Conservation (phyloP, 2,888 invertebrate species). For the Sarcophaga subvicina region DNA sequence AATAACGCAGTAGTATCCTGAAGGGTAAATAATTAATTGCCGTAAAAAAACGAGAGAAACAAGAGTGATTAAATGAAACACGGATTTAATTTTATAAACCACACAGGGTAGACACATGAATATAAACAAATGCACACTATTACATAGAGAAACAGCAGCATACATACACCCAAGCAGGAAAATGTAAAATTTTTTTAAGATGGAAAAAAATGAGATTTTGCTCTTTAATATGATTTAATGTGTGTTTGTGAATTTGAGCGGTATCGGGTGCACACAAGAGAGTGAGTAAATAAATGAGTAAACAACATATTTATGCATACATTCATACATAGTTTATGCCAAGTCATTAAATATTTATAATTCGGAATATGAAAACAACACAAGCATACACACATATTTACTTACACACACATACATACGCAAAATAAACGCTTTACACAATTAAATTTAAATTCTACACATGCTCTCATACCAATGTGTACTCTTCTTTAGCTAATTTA, state of each 20-base stretch:
- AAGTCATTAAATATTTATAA: slow-evolving; percentile 68
- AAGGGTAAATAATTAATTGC: slow-evolving; percentile 56
- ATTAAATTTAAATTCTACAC: neutral
- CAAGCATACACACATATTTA: too few relatives aligned
- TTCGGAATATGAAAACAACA: slow-evolving; percentile 59
- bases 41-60: too few relatives aligned
- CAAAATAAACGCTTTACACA: slow-evolving; percentile 2
- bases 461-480: too few relatives aligned
- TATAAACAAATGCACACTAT: too few relatives aligned
- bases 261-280: neutral
- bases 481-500: too few relatives aligned
- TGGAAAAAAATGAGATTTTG: too few relatives aligned
- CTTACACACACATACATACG: slow-evolving; percentile 36
- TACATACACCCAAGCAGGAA: too few relatives aligned
- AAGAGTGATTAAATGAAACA: too few relatives aligned
- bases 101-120: too few relatives aligned
- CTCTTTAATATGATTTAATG: neutral
- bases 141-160: too few relatives aligned
- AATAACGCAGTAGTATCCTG: slow-evolving; percentile 37
- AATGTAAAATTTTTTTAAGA: too few relatives aligned
- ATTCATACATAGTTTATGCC: slow-evolving; percentile 52
- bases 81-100: too few relatives aligned
- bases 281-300: slow-evolving; percentile 24
- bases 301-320: slow-evolving; percentile 19
- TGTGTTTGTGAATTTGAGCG: neutral